phyloP scores from a whole-genome alignment of 2,888 invertebrate species.

The Rhodophaea formosa region DNA sequence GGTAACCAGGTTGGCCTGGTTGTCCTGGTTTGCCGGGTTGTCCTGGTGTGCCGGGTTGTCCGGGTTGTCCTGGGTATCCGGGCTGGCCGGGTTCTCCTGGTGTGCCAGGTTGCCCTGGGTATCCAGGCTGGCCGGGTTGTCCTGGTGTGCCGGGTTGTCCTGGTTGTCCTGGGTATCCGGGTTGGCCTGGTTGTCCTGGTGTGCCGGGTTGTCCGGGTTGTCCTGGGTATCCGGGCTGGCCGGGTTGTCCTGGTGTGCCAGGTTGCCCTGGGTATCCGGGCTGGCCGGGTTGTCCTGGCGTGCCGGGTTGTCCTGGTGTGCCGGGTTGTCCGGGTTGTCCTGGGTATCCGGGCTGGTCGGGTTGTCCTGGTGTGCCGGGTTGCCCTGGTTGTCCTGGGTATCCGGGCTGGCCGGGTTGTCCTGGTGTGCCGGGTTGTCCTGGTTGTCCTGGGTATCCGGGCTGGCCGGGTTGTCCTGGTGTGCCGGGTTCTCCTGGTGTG shows the following conservation, averaged over 20 bases:
- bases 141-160: slow-evolving; percentile 28
- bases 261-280: slow-evolving; percentile 37
- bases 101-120: slow-evolving; percentile 19
- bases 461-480: slow-evolving; percentile 28
- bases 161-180: slow-evolving; percentile 24
- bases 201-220: slow-evolving; percentile 40
- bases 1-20: slow-evolving; percentile 24
- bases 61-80: slow-evolving; percentile 23
- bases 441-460: slow-evolving; percentile 42
- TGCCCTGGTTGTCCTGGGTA: slow-evolving; percentile 53
- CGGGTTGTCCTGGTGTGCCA: slow-evolving; percentile 33
- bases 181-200: slow-evolving; percentile 40
- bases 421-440: slow-evolving; percentile 30
- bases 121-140: slow-evolving; percentile 27
- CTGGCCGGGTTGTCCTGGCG: slow-evolving; percentile 28
- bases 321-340: slow-evolving; percentile 27
- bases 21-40: slow-evolving; percentile 29
- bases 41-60: slow-evolving; percentile 37
- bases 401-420: slow-evolving; percentile 28
- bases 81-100: slow-evolving; percentile 22
- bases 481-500: slow-evolving; percentile 39
- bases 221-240: slow-evolving; percentile 22
- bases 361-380: slow-evolving; percentile 49
- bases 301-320: slow-evolving; percentile 31
- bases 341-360: slow-evolving; percentile 31